These are phyloP conservation scores for Sminthurides aquaticus DNA, from an alignment of 2,888 invertebrate species.

Conservation along the genomic window DNA sequence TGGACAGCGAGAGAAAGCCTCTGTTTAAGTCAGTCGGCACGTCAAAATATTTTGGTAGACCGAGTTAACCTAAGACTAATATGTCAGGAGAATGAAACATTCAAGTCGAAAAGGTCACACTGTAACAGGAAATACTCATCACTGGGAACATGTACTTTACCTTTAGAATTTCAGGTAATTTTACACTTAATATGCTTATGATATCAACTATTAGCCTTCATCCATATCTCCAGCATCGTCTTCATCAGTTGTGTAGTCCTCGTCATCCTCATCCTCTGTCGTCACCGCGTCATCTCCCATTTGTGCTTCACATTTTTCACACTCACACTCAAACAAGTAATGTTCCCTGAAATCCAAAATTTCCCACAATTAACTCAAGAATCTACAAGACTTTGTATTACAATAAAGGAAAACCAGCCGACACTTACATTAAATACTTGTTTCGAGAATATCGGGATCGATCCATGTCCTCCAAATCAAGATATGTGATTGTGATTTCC, in stretches of 20 bases:
- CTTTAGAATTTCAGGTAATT: too few species aligned
- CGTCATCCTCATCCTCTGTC: slow-evolving; percentile 64
- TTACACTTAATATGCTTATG: too few species aligned
- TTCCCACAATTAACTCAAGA: slow-evolving; percentile 13
- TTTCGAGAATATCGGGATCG: slow-evolving; percentile 80
- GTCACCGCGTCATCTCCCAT: slow-evolving; percentile 70
- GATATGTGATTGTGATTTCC: slow-evolving; percentile 83
- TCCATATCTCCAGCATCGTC: too few species aligned
- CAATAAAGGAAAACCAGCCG: slow-evolving; percentile 2
- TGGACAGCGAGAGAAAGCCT: too few species aligned
- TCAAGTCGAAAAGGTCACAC: not conserved
- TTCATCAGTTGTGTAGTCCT: slow-evolving; percentile 45
- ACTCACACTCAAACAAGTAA: slow-evolving; percentile 74
- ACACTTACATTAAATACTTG: slow-evolving; percentile 58
- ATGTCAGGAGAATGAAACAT: not conserved
- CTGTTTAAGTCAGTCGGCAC: too few species aligned
- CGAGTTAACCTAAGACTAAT: too few species aligned
- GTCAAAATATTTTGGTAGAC: too few species aligned
- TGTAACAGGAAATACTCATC: not conserved
- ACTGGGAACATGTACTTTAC: not conserved
- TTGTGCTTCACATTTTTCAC: slow-evolving; percentile 68
- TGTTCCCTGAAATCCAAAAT: slow-evolving; percentile 56
- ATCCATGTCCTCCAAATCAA: slow-evolving; percentile 73
- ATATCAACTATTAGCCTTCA: too few species aligned
- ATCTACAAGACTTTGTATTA: slow-evolving; percentile 6